Base-by-base conservation (phyloP, 92 coral and sea anemone species). In the Diadumene lineata region DNA sequence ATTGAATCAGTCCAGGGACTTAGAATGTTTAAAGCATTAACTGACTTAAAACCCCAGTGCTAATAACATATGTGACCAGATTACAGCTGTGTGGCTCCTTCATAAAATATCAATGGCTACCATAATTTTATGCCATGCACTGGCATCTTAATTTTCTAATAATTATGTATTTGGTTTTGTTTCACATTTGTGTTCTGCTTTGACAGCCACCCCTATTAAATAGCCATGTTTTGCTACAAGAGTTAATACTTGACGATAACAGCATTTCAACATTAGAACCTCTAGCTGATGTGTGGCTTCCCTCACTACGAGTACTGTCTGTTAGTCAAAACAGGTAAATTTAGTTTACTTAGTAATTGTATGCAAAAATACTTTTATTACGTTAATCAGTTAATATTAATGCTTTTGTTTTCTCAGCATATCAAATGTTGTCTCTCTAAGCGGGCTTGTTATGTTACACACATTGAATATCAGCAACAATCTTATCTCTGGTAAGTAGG, bases 251-350 rank as follows among this genome's bases (percentile, higher is more conserved):
- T 31, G 88, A 93, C 29, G 97, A 92, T 60, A 96, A 96, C 85
- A 96, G 97, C 73, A 96, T 96, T 43, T 86, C 96, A 11, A 88
- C 96, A 10, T 66, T 96, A 61, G 87, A 83, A 24, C 68, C 87
- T 26, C 76, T 96, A 76, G 71, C 93, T 7, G 38, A 43, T 21
- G 82, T 81, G 1, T 96, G 99, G 99, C 88, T 96, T 6, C 99
- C 99, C 0, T 82, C 90, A 34, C 83, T 96, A 29, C 89, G 70
- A 65, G 51, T 72, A 32, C 83, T 96, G 22, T 86, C 89, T 29
- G 91, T 85, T 23, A 79, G 90, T 53, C 93, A 92, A 68, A 96
- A 96, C 86, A 96, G 98, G 98, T 89, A 72, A 48, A n/a, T n/a
- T n/a, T n/a, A n/a, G n/a, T n/a, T n/a, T n/a, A n/a, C n/a, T n/a